Conservation (phyloP, 2,113 vertebrate species). For the Protobothrops flavoviridis region DNA sequence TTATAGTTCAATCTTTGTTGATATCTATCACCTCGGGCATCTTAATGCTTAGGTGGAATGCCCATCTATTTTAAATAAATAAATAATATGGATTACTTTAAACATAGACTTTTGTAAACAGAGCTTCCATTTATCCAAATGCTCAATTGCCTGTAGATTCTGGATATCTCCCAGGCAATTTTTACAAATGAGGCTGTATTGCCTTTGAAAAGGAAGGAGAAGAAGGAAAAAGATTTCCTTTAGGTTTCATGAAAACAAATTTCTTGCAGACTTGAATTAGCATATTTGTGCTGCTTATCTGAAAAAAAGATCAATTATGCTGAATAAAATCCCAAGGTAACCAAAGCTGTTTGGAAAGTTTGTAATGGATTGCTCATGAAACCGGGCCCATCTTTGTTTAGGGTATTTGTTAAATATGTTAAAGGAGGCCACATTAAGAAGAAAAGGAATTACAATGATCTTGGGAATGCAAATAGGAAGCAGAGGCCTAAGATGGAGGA, state of each 20-base stretch:
- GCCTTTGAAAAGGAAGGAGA: slow-evolving; percentile 10
- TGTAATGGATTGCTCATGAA: not conserved
- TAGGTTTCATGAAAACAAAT: slow-evolving; percentile 18
- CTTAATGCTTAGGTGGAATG: not conserved
- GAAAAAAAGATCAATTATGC: not conserved
- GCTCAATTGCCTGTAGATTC: slow-evolving; percentile 22
- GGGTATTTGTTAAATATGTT: not conserved
- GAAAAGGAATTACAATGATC: not conserved
- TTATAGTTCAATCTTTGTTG: not conserved
- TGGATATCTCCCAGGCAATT: slow-evolving; percentile 22
- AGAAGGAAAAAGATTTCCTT: slow-evolving; percentile 11
- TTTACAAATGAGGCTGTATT: slow-evolving; percentile 27
- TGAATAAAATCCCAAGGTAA: slow-evolving; percentile 3
- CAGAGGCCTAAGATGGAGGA: not conserved
- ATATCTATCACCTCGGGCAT: not conserved
- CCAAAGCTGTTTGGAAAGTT: slow-evolving; percentile 15
- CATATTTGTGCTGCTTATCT: slow-evolving; percentile 1
- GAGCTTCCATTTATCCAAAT: slow-evolving; percentile 19
- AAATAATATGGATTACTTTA: not conserved
- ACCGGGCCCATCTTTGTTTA: not conserved
- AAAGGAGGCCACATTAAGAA: not conserved
- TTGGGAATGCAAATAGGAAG: not conserved
- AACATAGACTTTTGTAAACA: slow-evolving; percentile 9
- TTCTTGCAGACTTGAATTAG: not conserved
- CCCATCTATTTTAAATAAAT: not conserved